A percentile compares a stretch with the other conserved stretches of the same genome.
These are phyloP conservation scores for Chaetodon auriga DNA, from an alignment of 2,113 vertebrate genomes.

Conservation along the genomic window DNA sequence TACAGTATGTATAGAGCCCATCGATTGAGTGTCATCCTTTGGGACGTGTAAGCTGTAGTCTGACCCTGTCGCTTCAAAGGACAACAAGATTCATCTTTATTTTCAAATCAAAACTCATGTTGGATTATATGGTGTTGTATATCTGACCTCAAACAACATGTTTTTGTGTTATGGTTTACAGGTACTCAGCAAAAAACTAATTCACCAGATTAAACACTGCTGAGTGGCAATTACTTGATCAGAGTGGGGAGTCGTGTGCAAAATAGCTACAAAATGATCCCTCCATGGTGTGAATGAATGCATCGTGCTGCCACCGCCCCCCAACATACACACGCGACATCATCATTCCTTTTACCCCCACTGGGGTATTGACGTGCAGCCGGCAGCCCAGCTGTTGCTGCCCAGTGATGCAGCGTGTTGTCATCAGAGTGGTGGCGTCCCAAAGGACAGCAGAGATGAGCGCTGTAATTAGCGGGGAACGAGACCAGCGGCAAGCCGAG, in stretches of 20 bases:
- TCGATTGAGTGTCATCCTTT: slow-evolving; percentile 49
- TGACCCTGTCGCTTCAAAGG: slow-evolving; percentile 46
- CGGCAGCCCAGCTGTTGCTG: slow-evolving; percentile 76
- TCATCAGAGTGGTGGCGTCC: slow-evolving; percentile 65
- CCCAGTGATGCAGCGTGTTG: slow-evolving; percentile 55
- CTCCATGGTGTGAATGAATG: slow-evolving; percentile 30
- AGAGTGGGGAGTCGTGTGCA: neutral
- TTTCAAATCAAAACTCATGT: slow-evolving; percentile 29
- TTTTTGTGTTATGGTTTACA: neutral
- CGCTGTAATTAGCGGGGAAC: slow-evolving; percentile 76
- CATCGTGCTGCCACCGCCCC: neutral
- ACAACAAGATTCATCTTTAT: slow-evolving; percentile 44
- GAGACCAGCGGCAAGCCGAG: slow-evolving; percentile 56
- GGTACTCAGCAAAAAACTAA: neutral
- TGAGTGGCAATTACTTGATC: slow-evolving; percentile 5
- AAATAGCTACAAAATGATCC: slow-evolving; percentile 25
- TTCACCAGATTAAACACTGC: slow-evolving; percentile 11
- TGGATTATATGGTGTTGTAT: neutral
- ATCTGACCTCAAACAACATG: neutral
- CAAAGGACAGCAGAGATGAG: slow-evolving; percentile 63
- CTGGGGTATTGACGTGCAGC: slow-evolving; percentile 57
- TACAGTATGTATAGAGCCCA: slow-evolving; percentile 46
- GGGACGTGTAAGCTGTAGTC: slow-evolving; percentile 20
- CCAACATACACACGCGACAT: slow-evolving; percentile 16
- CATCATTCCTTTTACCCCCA: neutral